Conservation (phyloP, 2,113 vertebrate species). For the Apistogramma diplotaenia region DNA sequence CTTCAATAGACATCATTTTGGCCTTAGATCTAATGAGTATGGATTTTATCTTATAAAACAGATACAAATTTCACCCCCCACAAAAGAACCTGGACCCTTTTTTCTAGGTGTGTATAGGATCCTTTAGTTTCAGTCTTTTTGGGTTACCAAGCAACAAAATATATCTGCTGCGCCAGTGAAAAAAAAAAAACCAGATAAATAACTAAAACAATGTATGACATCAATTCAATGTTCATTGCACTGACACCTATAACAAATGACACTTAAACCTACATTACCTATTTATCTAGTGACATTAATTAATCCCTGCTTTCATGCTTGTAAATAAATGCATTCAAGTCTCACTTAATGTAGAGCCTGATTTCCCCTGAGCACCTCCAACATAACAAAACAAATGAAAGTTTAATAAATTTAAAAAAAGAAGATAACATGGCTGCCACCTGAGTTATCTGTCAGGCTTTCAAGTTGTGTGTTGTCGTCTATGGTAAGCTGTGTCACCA, state of each 20-base stretch:
- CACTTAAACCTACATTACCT: conserved; percentile 24
- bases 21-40: no score
- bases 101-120: not conserved
- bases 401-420: conserved; percentile 22
- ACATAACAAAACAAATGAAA: conserved; percentile 48
- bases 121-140: not conserved
- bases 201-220: not conserved
- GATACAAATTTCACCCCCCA: not conserved
- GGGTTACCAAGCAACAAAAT: not conserved
- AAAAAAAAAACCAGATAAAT: not conserved
- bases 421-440: not conserved
- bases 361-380: conserved; percentile 59
- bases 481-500: not conserved
- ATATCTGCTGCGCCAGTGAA: not conserved
- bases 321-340: conserved; percentile 40
- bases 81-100: not conserved
- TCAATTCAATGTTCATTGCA: not conserved
- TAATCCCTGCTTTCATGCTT: conserved; percentile 7
- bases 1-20: not conserved
- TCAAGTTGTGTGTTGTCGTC: not conserved
- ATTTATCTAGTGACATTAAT: conserved; percentile 35
- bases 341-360: conserved; percentile 27
- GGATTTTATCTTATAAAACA: not conserved
- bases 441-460: conserved; percentile 18
- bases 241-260: conserved; percentile 27